phyloP scores from a whole-genome alignment of 2,797 vertebrate species.

The Chrysocyon brachyurus region DNA sequence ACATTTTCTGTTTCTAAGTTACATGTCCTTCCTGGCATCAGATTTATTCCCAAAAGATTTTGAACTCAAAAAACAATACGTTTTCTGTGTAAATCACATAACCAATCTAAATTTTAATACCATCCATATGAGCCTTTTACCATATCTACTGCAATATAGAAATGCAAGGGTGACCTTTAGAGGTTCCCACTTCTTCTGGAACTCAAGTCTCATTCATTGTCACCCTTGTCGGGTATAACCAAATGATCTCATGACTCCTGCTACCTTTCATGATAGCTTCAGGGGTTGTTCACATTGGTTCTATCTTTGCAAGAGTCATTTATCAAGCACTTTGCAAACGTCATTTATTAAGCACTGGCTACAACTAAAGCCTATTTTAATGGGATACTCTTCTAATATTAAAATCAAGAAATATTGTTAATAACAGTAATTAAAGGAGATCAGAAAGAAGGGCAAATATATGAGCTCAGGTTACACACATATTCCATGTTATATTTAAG shows the following conservation, averaged over 20 bases:
- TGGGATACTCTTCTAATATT: background rate
- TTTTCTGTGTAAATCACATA: conserved; percentile 82
- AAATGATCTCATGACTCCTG: background rate
- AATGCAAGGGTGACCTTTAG: conserved; percentile 35
- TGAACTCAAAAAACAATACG: conserved; percentile 79
- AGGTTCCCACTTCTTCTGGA: background rate
- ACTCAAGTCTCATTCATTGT: background rate
- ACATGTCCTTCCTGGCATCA: conserved; percentile 84
- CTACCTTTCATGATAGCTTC: background rate
- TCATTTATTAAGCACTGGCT: background rate
- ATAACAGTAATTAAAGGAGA: background rate
- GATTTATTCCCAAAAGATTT: conserved; percentile 84
- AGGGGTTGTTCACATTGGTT: background rate
- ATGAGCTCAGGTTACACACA: background rate
- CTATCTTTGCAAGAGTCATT: background rate
- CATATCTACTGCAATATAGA: conserved; percentile 55
- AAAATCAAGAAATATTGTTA: conserved; percentile 9
- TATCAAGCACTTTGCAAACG: conserved; percentile 12
- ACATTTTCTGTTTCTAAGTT: conserved; percentile 85
- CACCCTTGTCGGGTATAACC: background rate
- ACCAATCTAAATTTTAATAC: conserved; percentile 85
- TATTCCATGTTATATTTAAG: background rate
- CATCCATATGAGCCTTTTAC: conserved; percentile 64
- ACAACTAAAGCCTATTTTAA: background rate
- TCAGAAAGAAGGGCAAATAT: background rate